Conservation (phyloP, 2,888 invertebrate species). For the Spilarctia lutea region DNA sequence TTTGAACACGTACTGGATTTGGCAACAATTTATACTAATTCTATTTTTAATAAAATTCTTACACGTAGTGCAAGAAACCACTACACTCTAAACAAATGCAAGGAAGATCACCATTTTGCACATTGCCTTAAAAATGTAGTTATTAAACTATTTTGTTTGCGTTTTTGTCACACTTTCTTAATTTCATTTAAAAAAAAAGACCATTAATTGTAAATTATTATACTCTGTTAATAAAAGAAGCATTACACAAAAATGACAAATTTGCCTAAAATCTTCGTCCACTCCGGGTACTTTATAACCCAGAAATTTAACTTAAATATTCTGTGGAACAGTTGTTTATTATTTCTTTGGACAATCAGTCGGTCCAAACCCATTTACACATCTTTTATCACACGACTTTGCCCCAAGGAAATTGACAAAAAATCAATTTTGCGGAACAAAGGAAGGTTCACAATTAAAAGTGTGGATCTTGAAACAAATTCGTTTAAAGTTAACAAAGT, state of each 20-base stretch:
- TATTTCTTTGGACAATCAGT: not conserved
- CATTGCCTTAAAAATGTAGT: not conserved
- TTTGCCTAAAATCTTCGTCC: not conserved
- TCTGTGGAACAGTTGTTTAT: not conserved
- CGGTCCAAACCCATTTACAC: not conserved
- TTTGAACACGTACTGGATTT: not conserved
- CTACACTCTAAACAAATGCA: not conserved
- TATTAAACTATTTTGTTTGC: too few relatives aligned
- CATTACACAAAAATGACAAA: not conserved
- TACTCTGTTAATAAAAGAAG: not conserved
- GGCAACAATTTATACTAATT: not conserved
- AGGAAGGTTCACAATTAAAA: constrained; percentile 39
- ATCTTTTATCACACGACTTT: not conserved
- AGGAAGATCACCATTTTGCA: not conserved
- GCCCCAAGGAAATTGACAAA: constrained; percentile 23
- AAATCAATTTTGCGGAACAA: constrained; percentile 36
- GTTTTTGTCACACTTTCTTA: not conserved
- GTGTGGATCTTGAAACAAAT: constrained; percentile 26
- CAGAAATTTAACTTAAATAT: not conserved
- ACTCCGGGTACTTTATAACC: not conserved
- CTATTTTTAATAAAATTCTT: not conserved
- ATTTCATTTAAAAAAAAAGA: not conserved
- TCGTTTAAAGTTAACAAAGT: constrained; percentile 36
- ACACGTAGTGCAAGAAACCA: not conserved
- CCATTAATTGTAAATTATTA: not conserved